Conservation (phyloP, 2,113 vertebrate species). For the Zingel zingel region DNA sequence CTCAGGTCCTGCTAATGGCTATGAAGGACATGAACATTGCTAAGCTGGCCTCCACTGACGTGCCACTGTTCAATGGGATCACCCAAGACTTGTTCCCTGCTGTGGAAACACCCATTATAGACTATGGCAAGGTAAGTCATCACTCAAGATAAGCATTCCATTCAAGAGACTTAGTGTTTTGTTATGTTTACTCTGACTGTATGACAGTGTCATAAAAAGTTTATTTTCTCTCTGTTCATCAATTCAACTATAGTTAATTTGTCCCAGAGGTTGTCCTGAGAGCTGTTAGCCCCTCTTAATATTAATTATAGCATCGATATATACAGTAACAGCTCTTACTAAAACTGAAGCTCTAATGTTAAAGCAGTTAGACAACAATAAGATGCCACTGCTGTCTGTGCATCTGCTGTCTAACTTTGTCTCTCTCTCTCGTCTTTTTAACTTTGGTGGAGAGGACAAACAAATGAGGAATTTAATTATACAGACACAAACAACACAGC, state of each 20-base stretch:
- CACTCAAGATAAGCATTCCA: not conserved
- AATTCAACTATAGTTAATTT: not conserved
- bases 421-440: not conserved
- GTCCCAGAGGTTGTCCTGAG: not conserved
- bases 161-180: not conserved
- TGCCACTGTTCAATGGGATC: conserved; percentile 89
- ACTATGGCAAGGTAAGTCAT: conserved; percentile 86
- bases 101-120: conserved; percentile 82
- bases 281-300: not conserved
- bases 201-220: not conserved
- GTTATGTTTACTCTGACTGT: not conserved
- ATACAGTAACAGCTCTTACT: not conserved
- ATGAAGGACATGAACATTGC: conserved; percentile 94
- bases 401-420: not conserved
- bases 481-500: not conserved
- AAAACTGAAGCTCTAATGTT: not conserved
- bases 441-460: not conserved
- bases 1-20: conserved; percentile 89
- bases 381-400: not conserved
- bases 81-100: conserved; percentile 90
- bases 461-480: not conserved
- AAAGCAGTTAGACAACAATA: not conserved
- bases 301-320: not conserved
- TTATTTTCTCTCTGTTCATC: not conserved
- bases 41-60: conserved; percentile 86